Conservation (phyloP, 1,140 invertebrate species). For the Chrysomallon squamiferum region DNA sequence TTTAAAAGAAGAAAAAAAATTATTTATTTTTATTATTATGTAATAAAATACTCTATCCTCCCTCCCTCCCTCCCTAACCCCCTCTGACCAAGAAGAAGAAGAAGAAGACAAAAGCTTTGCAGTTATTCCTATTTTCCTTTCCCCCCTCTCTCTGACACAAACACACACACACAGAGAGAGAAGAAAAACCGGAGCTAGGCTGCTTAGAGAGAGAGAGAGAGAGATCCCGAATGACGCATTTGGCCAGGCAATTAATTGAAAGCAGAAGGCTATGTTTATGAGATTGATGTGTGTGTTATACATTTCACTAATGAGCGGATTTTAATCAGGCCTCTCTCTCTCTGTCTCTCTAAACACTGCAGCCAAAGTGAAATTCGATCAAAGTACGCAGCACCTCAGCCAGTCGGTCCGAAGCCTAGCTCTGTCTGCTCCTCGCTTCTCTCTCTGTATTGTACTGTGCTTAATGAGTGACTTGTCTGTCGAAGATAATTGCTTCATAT, state of each 20-base stretch:
- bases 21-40: no score
- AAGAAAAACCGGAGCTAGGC: no score
- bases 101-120: background rate
- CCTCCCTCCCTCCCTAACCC: background rate
- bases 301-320: conserved; percentile 9
- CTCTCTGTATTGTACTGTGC: conserved; percentile 13
- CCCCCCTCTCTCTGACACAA: no score
- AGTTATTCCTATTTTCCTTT: no score
- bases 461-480: conserved; percentile 29
- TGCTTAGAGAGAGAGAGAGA: no score
- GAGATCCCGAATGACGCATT: conserved; percentile 3
- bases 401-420: conserved; percentile 2
- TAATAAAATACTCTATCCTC: no score
- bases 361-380: conserved; percentile 6
- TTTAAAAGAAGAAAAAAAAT: no score
- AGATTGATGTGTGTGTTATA: conserved; percentile 3
- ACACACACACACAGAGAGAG: no score
- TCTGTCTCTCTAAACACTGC: conserved; percentile 9
- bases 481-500: conserved; percentile 2
- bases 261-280: background rate
- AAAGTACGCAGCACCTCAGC: background rate
- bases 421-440: no score
- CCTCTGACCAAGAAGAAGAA: background rate
- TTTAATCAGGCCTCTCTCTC: background rate
- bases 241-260: conserved; percentile 6